phyloP scores from a whole-genome alignment of 2,113 vertebrate species.

The Poeciliopsis turrubarensis region DNA sequence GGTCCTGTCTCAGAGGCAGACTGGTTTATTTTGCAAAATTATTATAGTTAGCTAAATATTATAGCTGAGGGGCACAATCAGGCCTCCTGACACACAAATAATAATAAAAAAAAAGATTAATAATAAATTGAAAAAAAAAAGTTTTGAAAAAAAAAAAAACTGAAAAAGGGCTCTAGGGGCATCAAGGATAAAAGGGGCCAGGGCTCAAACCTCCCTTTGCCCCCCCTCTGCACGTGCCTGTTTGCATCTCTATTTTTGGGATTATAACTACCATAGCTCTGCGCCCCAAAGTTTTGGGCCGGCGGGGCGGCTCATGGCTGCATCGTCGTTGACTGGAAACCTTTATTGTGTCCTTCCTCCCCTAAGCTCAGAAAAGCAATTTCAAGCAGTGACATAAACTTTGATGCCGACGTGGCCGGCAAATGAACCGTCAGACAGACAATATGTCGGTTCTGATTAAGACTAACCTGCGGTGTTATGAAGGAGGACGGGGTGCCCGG shows the following conservation, averaged over 20 bases:
- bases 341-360: slow-evolving; percentile 59
- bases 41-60: too few species aligned
- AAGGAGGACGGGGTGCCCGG: slow-evolving; percentile 55
- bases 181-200: too few species aligned
- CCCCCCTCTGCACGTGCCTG: too few species aligned
- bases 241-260: slow-evolving; percentile 22
- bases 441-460: slow-evolving; percentile 74
- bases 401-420: slow-evolving; percentile 53
- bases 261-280: slow-evolving; percentile 1
- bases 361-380: slow-evolving; percentile 52
- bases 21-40: too few species aligned
- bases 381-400: slow-evolving; percentile 47
- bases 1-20: too few species aligned
- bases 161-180: too few species aligned
- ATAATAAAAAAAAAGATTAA: too few species aligned
- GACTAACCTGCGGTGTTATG: slow-evolving; percentile 62
- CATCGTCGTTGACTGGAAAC: slow-evolving; percentile 18
- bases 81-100: too few species aligned
- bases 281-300: slow-evolving; percentile 20
- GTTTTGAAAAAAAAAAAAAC: too few species aligned
- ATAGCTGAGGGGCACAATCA: too few species aligned
- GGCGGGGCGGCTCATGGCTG: slow-evolving; percentile 14
- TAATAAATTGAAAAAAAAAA: too few species aligned
- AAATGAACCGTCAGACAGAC: slow-evolving; percentile 70
- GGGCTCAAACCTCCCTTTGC: too few species aligned